Conservation (phyloP, 2,888 invertebrate species). For the Drosophila parthenogenetica region DNA sequence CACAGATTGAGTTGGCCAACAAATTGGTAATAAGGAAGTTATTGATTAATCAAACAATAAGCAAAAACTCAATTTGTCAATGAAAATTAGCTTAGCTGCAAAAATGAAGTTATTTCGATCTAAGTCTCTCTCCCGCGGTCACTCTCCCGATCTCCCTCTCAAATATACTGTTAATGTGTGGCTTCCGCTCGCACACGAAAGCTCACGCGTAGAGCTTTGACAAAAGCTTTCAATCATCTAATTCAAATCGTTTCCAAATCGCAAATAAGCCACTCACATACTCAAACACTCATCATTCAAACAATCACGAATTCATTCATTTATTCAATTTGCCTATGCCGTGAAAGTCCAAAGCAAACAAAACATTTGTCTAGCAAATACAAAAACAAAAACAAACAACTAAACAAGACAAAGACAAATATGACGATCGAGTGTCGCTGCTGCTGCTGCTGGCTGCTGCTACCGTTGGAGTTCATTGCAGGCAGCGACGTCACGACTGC, state of each 20-base stretch:
- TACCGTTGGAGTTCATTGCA: slow-evolving; percentile 18
- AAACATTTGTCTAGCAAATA: slow-evolving; percentile 56
- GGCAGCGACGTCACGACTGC: slow-evolving; percentile 8
- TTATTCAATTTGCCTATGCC: slow-evolving; percentile 43
- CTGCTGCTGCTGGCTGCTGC: not conserved
- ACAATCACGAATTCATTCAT: slow-evolving; percentile 27
- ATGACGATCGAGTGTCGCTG: slow-evolving; percentile 2
- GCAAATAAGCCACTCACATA: slow-evolving; percentile 33
- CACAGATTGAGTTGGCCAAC: slow-evolving; percentile 12
- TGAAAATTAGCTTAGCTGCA: slow-evolving; percentile 8
- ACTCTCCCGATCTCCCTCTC: not conserved
- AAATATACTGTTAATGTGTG: not conserved
- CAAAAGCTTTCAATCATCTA: slow-evolving; percentile 13
- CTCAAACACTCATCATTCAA: slow-evolving; percentile 29
- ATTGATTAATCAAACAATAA: slow-evolving; percentile 20
- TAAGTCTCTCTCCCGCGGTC: not conserved
- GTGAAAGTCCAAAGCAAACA: slow-evolving; percentile 65
- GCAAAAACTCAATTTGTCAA: slow-evolving; percentile 17
- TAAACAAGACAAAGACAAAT: slow-evolving; percentile 18
- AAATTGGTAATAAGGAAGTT: slow-evolving; percentile 31
- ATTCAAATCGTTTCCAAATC: slow-evolving; percentile 22
- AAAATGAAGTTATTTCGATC: not conserved
- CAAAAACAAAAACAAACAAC: slow-evolving; percentile 1
- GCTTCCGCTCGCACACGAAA: slow-evolving; percentile 16
- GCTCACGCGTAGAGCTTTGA: slow-evolving; percentile 11